These are phyloP conservation scores for Chaitophorus viminalis DNA, from an alignment of 2,888 invertebrate species.

Conservation along the genomic window DNA sequence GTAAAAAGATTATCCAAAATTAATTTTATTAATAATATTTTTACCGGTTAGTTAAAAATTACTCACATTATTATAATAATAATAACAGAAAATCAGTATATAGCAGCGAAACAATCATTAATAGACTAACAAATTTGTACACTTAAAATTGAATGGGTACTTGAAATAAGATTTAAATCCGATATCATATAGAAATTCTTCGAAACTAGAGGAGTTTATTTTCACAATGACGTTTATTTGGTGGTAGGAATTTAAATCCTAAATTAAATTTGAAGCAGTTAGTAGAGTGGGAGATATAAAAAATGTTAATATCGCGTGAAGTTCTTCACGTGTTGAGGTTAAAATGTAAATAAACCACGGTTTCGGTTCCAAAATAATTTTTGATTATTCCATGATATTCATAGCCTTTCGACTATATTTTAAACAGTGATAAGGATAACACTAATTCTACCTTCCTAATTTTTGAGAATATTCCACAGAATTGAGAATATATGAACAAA, in stretches of 20 bases:
- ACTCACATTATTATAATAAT: constrained; percentile 14
- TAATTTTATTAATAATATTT: too few species aligned
- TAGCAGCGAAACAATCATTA: not conserved
- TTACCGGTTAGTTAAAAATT: not conserved
- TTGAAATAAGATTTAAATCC: constrained; percentile 19
- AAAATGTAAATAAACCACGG: constrained; percentile 54
- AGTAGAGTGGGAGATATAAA: constrained; percentile 46
- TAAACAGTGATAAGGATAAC: too few species aligned
- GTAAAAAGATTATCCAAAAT: too few species aligned
- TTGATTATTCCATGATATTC: constrained; percentile 41
- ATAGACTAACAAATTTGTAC: constrained; percentile 12
- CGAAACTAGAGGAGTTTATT: not conserved
- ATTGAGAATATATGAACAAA: too few species aligned
- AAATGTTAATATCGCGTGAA: not conserved
- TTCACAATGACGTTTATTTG: constrained; percentile 4
- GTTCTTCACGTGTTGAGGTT: constrained; percentile 58
- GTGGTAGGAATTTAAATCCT: constrained; percentile 30
- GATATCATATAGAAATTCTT: too few species aligned
- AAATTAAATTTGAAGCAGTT: too few species aligned
- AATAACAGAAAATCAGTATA: not conserved
- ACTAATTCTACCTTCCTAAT: too few species aligned
- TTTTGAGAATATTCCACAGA: too few species aligned
- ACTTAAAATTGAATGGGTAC: not conserved
- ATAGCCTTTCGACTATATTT: too few species aligned
- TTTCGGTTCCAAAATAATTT: constrained; percentile 9